Evolutionary conservation across 1,140 invertebrate genomes (phyloP).

Genomic region (Hycleus phaleratus): DNA sequence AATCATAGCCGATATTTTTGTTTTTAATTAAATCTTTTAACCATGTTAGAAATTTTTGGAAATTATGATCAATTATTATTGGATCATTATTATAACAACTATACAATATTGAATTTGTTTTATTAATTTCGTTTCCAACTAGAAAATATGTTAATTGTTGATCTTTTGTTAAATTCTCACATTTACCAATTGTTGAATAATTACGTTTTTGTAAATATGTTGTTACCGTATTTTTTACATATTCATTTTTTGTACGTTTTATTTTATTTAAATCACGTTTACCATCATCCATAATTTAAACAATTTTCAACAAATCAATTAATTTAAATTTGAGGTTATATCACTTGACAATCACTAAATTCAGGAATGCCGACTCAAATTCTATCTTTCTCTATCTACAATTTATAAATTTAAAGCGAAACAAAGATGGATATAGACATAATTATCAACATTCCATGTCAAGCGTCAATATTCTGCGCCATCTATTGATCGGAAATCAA

Average conservation of each 20-base stretch:
- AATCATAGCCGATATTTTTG: slow-evolving; percentile 26
- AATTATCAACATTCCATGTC: no score
- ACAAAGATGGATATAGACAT: no score
- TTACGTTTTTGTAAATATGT: slow-evolving; percentile 35
- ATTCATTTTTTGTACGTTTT: slow-evolving; percentile 28
- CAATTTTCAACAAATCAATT: no score
- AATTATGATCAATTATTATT: slow-evolving; percentile 33
- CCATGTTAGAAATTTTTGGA: slow-evolving; percentile 34
- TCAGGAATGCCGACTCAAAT: no score
- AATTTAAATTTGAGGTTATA: no score
- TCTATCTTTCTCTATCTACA: no score
- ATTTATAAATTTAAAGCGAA: no score
- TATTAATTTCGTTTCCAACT: slow-evolving; percentile 27
- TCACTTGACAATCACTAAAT: no score
- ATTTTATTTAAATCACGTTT: slow-evolving; percentile 21
- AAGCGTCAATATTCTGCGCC: no score
- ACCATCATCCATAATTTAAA: slow-evolving; percentile 9
- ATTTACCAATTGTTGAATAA: slow-evolving; percentile 19
- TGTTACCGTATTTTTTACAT: slow-evolving; percentile 28
- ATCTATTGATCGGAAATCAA: no score
- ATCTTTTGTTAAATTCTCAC: slow-evolving; percentile 12
- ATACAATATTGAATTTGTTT: slow-evolving; percentile 33
- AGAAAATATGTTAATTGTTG: slow-evolving; percentile 11
- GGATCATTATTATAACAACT: slow-evolving; percentile 35
- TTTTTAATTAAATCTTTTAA: slow-evolving; percentile 28